Percentiles rank a stretch among this genome's conserved stretches.
phyloP scores from a whole-genome alignment of 2,113 vertebrate genomes.

The Suncus etruscus region DNA sequence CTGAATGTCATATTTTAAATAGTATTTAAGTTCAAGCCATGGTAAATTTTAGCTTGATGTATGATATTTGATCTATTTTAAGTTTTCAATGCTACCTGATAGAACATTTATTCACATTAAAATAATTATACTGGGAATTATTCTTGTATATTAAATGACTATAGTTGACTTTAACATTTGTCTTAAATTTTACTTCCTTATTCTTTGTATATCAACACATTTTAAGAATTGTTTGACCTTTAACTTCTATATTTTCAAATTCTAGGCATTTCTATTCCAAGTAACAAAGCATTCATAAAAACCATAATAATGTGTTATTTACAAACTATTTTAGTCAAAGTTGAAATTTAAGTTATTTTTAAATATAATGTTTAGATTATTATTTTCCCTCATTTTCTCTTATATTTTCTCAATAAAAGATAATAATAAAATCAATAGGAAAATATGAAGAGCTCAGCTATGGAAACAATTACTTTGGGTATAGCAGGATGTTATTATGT shows the following conservation, averaged over 20 bases:
- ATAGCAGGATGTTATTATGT: not conserved
- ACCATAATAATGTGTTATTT: not conserved
- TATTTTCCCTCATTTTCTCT: not conserved
- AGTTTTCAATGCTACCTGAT: not conserved
- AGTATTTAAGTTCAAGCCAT: not conserved
- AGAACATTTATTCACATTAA: conserved; percentile 12
- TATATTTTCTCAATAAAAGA: not conserved
- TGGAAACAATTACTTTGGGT: not conserved
- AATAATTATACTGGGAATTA: not conserved
- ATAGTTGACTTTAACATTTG: not conserved
- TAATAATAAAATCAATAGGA: not conserved
- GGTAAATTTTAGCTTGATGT: not conserved
- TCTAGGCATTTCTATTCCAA: not conserved
- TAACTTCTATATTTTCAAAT: not conserved
- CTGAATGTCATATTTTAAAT: not conserved
- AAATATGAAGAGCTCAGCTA: not conserved
- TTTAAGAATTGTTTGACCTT: not conserved
- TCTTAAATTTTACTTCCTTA: not conserved
- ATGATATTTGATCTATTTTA: conserved; percentile 6
- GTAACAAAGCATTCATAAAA: not conserved
- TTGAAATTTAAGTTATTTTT: not conserved
- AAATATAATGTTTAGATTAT: not conserved
- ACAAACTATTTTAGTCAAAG: not conserved
- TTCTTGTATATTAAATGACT: not conserved
- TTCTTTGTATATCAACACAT: not conserved